Evolutionary conservation across 2,888 invertebrate genomes (phyloP).

Genomic region (Hoplodrina blanda): DNA sequence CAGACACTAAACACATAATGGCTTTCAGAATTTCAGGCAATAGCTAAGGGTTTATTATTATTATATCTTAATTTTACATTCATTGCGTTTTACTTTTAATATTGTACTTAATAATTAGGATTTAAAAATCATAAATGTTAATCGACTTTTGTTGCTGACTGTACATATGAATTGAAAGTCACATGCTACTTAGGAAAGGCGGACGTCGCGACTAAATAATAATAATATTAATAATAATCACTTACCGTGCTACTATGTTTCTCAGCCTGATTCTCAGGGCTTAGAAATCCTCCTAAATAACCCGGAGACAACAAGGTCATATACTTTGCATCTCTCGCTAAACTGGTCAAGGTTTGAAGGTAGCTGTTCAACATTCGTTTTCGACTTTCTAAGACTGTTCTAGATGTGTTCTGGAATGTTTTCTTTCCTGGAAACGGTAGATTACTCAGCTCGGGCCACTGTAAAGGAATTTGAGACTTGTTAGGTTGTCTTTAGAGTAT

Average conservation of each 20-base stretch:
- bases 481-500: background rate
- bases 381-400: slow-evolving; percentile 95
- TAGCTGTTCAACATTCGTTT: slow-evolving; percentile 96
- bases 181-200: no score
- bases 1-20: no score
- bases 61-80: no score
- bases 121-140: no score
- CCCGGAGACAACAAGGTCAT: slow-evolving; percentile 81
- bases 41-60: no score
- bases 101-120: no score
- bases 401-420: slow-evolving; percentile 97
- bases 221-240: no score
- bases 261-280: slow-evolving; percentile 85
- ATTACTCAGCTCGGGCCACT: slow-evolving; percentile 95
- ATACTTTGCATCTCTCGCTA: slow-evolving; percentile 83
- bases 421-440: slow-evolving; percentile 97
- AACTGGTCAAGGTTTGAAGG: slow-evolving; percentile 91
- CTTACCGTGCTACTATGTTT: slow-evolving; percentile 85
- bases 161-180: no score
- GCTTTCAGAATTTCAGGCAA: no score
- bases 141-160: no score
- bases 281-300: slow-evolving; percentile 87
- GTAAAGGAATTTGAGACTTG: slow-evolving; percentile 40
- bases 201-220: no score
- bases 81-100: no score